A percentile compares a stretch with the other conserved stretches of the same genome.
phyloP scores from a whole-genome alignment of 2,888 invertebrate species.

The Mythimna lalbum region DNA sequence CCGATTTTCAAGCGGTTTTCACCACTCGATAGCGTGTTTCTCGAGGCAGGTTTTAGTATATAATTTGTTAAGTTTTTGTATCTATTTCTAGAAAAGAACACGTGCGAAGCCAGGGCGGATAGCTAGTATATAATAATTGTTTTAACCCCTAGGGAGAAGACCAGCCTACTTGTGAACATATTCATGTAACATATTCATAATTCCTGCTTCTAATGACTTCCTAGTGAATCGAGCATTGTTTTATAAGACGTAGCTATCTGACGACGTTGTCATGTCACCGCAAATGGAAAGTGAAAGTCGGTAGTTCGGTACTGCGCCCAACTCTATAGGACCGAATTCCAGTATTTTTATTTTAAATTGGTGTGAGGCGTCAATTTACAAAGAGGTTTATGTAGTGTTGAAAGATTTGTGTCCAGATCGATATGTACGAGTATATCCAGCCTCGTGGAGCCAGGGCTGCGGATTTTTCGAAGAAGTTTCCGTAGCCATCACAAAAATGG shows the following conservation, averaged over 20 bases:
- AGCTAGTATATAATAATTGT: background rate
- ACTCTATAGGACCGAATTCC: constrained; percentile 33
- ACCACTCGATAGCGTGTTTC: too few relatives aligned
- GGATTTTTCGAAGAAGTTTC: too few relatives aligned
- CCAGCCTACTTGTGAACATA: background rate
- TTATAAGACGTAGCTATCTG: constrained; percentile 31
- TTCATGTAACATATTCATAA: constrained; percentile 16
- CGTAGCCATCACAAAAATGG: too few relatives aligned
- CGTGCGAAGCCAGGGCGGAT: too few relatives aligned
- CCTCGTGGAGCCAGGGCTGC: too few relatives aligned
- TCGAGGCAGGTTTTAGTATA: too few relatives aligned
- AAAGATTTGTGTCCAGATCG: background rate
- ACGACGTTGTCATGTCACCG: constrained; percentile 53
- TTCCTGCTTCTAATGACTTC: constrained; percentile 37
- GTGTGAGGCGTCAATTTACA: constrained; percentile 5
- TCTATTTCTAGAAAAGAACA: too few relatives aligned
- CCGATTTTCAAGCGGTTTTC: too few relatives aligned
- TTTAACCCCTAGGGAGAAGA: background rate
- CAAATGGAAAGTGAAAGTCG: constrained; percentile 63
- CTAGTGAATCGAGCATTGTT: constrained; percentile 45
- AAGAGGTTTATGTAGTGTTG: background rate
- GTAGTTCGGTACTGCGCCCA: constrained; percentile 55
- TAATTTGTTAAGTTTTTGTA: too few relatives aligned
- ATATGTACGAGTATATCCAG: background rate
- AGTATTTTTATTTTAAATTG: constrained; percentile 31